Evolutionary conservation across 2,888 invertebrate genomes (phyloP), one percentile per base, ranked within the genome.

Genomic region (Dryocosmus kuriphilus): DNA sequence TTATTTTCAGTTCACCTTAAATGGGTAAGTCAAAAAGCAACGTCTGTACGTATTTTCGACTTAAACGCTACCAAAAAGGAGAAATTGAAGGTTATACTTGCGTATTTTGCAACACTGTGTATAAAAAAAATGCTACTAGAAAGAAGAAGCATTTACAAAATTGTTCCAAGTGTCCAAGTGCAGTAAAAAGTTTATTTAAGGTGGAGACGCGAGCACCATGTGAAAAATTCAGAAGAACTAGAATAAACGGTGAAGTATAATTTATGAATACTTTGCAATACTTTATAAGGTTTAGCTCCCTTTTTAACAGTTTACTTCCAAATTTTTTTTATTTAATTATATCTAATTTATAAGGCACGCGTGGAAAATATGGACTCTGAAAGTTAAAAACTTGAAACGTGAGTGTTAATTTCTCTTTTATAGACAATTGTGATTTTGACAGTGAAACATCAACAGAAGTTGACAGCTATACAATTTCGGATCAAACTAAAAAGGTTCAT

Each of bases 21-120:
- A 35, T 62, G 35, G 30, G 19, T 35, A 62, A 62, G 19, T n/a
- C 62, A n/a, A 35, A 62, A n/a, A n/a, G 62, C 62, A 62, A 62
- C 30, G 32, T 35, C 19, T 62, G 62, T 8, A 19, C 16, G 16
- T 62, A 62, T 62, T 62, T 62, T 32, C 27, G n/a, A 62, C 5
- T 35, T 16, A 62, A 62, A 19, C 27, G n/a, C 51, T n/a, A 62
- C 19, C 11, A 9, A 62, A 62, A 22, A 30, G n/a, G n/a, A 35
- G 30, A 62, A 27, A 8, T 35, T 30, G 62, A 62, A 62, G 32
- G 19, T n/a, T 62, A 62, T n/a, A 19, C n/a, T 9, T 35, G 62
- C 32, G 35, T 62, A 62, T 62, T 62, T 32, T 62, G 62, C 32
- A n/a, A 62, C 19, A 62, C 1, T n/a, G 19, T 19, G 9, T 62